phyloP scores from a whole-genome alignment of 23 tunicate species.

The Halocynthia roretzi region DNA sequence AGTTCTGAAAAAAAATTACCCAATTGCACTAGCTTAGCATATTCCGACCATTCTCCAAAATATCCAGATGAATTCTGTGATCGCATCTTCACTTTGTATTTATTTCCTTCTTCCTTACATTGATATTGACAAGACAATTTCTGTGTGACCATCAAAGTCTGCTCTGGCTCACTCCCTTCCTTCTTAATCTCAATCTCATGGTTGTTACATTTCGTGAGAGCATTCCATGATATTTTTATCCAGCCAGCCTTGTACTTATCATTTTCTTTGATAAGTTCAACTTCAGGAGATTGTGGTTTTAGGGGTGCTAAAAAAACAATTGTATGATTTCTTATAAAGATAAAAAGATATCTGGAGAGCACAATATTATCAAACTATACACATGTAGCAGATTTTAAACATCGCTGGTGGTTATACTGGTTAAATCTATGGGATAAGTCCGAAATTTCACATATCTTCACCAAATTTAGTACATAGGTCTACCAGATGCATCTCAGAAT shows the following conservation, averaged over 20 bases:
- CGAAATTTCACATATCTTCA: too few relatives aligned
- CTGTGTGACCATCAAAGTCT: not conserved
- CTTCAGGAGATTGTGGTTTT: too few relatives aligned
- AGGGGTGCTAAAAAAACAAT: too few relatives aligned
- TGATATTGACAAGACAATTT: not conserved
- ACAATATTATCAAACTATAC: too few relatives aligned
- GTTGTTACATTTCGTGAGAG: not conserved
- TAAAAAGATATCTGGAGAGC: too few relatives aligned
- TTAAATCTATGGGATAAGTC: too few relatives aligned
- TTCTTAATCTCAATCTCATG: not conserved
- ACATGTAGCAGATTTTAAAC: too few relatives aligned
- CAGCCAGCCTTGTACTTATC: not conserved
- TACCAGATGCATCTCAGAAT: too few relatives aligned
- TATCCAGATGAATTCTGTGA: not conserved
- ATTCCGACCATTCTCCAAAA: conserved; percentile 1
- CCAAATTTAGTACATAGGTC: too few relatives aligned
- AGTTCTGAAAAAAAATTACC: not conserved
- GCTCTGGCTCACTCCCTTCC: not conserved
- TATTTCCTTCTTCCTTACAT: not conserved
- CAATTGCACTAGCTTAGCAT: not conserved
- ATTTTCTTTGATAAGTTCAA: not conserved
- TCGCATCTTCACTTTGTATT: not conserved
- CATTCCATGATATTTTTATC: not conserved
- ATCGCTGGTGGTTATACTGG: too few relatives aligned
- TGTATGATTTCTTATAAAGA: too few relatives aligned